phyloP scores from a whole-genome alignment of 37 sponge, comb jelly and placozoan genomes.

The Haliclona indistincta region DNA sequence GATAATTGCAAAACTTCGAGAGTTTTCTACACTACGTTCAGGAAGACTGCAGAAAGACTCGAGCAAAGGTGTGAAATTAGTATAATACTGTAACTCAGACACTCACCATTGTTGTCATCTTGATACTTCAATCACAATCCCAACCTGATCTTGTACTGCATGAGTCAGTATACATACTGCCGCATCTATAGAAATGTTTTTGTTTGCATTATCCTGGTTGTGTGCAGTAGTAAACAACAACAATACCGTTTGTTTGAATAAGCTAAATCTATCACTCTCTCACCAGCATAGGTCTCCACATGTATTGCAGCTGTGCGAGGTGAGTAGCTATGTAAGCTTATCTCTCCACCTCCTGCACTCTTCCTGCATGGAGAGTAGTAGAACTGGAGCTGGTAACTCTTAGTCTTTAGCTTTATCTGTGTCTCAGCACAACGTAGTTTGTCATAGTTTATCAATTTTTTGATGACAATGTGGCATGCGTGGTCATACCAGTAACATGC shows the following conservation, averaged over 20 bases:
- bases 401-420: conserved; percentile 68
- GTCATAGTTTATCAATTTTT: conserved; percentile 83
- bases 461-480: no score
- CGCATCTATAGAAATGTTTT: no score
- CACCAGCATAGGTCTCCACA: conserved; percentile 70
- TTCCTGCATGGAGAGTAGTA: conserved; percentile 10
- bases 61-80: neutral
- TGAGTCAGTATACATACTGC: no score
- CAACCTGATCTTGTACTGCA: no score
- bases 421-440: conserved; percentile 58
- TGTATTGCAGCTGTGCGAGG: conserved; percentile 50
- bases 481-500: no score
- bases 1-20: no score
- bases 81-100: conserved; percentile 24
- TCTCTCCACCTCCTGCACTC: conserved; percentile 36
- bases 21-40: no score
- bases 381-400: conserved; percentile 69
- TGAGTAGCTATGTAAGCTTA: conserved; percentile 36
- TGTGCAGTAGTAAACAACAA: no score
- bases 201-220: no score
- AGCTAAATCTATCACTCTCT: conserved; percentile 8
- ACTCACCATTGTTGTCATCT: conserved; percentile 82
- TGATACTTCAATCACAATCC: no score
- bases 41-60: conserved; percentile 20
- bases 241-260: no score